Base-by-base conservation (phyloP, 2,797 vertebrate species). In the Pantherophis alleghaniensis region DNA sequence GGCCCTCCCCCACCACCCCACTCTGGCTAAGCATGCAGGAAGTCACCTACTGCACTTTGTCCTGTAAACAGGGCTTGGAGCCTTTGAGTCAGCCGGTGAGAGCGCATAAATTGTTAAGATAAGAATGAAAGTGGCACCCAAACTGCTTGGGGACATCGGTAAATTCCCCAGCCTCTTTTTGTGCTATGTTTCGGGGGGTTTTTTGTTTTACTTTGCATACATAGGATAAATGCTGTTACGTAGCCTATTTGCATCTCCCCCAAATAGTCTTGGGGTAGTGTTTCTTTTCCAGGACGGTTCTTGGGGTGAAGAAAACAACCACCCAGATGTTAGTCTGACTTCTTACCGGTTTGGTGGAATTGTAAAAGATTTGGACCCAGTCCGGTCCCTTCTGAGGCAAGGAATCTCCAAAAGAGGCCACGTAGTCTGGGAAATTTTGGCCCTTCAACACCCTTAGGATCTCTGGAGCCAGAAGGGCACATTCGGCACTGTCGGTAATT, bases 391-490 rank as follows among this genome's bases (percentile, higher is more conserved):
- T 97, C 56, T 98, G 97, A 60, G 98, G 96, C 22, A 93, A 97
- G 18, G 98, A 98, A 94, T 99, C 98, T 94, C 99, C 99, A 97
- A 99, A 99, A 0, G 98, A 98, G 9, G 99, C 98, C 94, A 99
- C 98, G 0, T 97, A 98, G 37, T 98, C 97, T 0, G 98, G 98
- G 92, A 98, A 98, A 92, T 94, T 97, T 88, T 98, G 98, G 83
- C 99, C 99, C 96, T 97, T 98, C 90, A 99, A 97, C 55, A 98
- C 88, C 51, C 97, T 97, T 56, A 98, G 95, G 51, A 99, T 95
- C 53, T 96, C 96, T 93, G 98, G 97, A 2, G 96, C 97, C 66
- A 98, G 92, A 26, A 98, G 94, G 1, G 95, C 97, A 96, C 99
- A 99, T 37, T 98, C 97, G 53, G 93, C 74, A 37, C 92, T 92